Percentiles rank a stretch among this genome's conserved stretches.
phyloP scores from a whole-genome alignment of 1,140 invertebrate species.

The Lerema accius region DNA sequence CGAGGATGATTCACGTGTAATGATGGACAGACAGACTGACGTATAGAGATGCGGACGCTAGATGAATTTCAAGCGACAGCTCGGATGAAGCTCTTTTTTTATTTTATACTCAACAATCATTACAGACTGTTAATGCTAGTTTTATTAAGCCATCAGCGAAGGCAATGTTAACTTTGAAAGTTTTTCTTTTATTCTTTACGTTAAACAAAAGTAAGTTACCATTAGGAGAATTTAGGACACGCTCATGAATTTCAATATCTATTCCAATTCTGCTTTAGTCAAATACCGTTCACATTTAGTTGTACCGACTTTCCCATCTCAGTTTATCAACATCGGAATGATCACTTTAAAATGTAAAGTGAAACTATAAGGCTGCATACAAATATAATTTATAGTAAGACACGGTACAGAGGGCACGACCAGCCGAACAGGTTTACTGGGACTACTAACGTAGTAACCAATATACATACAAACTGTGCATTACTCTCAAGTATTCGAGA shows the following conservation, averaged over 20 bases:
- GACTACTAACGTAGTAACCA: constrained; percentile 75
- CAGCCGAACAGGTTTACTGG: constrained; percentile 68
- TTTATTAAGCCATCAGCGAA: constrained; percentile 55
- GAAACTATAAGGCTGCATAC: constrained; percentile 47
- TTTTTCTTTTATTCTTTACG: not conserved
- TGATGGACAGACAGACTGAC: constrained; percentile 65
- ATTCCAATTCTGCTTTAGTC: constrained; percentile 34
- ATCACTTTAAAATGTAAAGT: constrained; percentile 50
- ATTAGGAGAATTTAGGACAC: constrained; percentile 11
- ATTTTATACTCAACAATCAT: constrained; percentile 38
- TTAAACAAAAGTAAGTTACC: constrained; percentile 6
- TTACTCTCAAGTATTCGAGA: constrained; percentile 63
- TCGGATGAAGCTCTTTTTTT: constrained; percentile 41
- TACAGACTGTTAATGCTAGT: constrained; percentile 45
- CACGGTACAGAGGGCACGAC: constrained; percentile 70
- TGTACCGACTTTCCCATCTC: constrained; percentile 39
- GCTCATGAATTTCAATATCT: constrained; percentile 31
- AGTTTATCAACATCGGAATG: constrained; percentile 42
- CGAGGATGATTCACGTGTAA: constrained; percentile 73
- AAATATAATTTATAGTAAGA: constrained; percentile 52
- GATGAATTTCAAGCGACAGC: constrained; percentile 59
- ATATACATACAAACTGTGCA: constrained; percentile 72
- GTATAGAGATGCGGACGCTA: constrained; percentile 60
- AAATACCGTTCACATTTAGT: constrained; percentile 26
- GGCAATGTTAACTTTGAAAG: constrained; percentile 22